Evolutionary conservation across 2,888 invertebrate genomes (phyloP).

Genomic region (Lycia hirtaria): DNA sequence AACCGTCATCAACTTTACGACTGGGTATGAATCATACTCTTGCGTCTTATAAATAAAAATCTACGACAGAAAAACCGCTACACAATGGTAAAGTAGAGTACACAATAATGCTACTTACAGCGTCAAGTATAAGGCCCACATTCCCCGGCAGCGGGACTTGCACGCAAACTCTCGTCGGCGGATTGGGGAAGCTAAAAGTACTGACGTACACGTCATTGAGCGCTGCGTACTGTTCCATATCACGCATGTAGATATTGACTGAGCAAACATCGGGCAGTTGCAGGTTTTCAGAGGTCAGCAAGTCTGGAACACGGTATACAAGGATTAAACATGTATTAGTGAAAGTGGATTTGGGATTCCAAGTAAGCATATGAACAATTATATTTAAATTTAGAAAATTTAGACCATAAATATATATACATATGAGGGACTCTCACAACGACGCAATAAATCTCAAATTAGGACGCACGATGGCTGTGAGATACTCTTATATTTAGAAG

Average conservation of each 20-base stretch:
- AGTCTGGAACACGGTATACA: slow-evolving; percentile 67
- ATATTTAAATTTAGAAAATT: too few species aligned
- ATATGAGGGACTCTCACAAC: too few species aligned
- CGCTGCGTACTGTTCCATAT: slow-evolving; percentile 91
- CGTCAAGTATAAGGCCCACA: slow-evolving; percentile 91
- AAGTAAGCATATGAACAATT: not conserved
- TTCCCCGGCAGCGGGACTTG: slow-evolving; percentile 90
- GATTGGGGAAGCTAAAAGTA: slow-evolving; percentile 90
- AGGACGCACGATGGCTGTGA: too few species aligned
- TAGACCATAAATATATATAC: too few species aligned
- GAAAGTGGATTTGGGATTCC: not conserved
- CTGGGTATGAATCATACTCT: too few species aligned
- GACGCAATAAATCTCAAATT: too few species aligned
- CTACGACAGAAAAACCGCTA: too few species aligned
- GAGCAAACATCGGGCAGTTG: slow-evolving; percentile 89
- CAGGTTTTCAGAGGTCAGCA: slow-evolving; percentile 79
- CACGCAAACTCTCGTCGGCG: slow-evolving; percentile 94
- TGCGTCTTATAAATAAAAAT: too few species aligned
- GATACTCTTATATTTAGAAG: too few species aligned
- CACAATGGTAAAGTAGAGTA: too few species aligned
- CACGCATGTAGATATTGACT: slow-evolving; percentile 93
- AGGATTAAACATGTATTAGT: slow-evolving; percentile 18
- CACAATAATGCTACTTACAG: slow-evolving; percentile 74
- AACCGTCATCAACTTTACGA: too few species aligned
- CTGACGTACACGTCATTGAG: slow-evolving; percentile 92